These are phyloP conservation scores for Drosophila miranda DNA, from an alignment of 1,140 invertebrate species.

Conservation along the genomic window DNA sequence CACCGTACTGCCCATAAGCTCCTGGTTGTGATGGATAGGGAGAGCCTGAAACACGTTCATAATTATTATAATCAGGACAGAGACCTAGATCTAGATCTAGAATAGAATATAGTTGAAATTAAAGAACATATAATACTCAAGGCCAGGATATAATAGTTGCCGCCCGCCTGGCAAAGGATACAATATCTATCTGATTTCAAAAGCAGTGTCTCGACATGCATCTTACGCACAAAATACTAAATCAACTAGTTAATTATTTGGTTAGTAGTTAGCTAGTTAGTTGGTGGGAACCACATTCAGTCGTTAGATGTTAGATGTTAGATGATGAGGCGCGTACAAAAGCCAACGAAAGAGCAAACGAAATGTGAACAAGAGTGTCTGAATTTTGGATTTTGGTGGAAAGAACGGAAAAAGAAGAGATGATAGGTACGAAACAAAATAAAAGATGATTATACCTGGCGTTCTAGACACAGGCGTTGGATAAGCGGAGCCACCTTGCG, in stretches of 20 bases:
- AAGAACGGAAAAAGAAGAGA: slow-evolving; percentile 35
- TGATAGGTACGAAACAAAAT: slow-evolving; percentile 47
- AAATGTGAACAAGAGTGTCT: slow-evolving; percentile 9
- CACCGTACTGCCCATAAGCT: slow-evolving; percentile 82
- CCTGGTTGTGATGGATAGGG: slow-evolving; percentile 84
- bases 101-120: not conserved
- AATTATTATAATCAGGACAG: slow-evolving; percentile 4
- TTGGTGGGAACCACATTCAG: not conserved
- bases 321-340: slow-evolving; percentile 3
- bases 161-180: too few relatives aligned
- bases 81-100: not conserved
- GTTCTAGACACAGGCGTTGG: slow-evolving; percentile 82
- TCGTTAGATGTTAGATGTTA: slow-evolving; percentile 5
- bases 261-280: too few relatives aligned
- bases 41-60: slow-evolving; percentile 55
- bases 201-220: too few relatives aligned
- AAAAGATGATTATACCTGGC: slow-evolving; percentile 80
- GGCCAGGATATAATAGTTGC: too few relatives aligned
- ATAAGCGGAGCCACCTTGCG: slow-evolving; percentile 80
- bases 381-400: not conserved
- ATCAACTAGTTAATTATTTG: too few relatives aligned
- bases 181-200: too few relatives aligned
- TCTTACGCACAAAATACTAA: too few relatives aligned
- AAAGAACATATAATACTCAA: too few relatives aligned
- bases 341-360: slow-evolving; percentile 12